phyloP scores from a whole-genome alignment of 2,113 vertebrate species.

The Ceyx melanurus region DNA sequence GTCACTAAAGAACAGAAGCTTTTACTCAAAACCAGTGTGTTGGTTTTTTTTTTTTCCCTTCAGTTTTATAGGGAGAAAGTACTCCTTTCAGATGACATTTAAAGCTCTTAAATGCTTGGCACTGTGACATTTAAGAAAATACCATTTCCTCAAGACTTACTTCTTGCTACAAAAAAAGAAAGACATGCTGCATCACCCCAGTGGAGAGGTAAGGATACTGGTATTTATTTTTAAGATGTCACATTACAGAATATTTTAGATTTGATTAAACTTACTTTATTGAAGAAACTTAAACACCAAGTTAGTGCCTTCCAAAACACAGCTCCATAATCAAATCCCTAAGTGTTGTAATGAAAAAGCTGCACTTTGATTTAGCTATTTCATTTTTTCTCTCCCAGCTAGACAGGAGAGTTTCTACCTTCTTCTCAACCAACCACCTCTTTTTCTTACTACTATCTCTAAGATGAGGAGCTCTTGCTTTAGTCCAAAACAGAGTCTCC shows the following conservation, averaged over 20 bases:
- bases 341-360: neutral
- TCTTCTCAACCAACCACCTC: neutral
- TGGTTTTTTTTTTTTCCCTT: neutral
- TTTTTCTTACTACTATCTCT: neutral
- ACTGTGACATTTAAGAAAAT: slow-evolving; percentile 69
- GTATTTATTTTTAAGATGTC: neutral
- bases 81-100: slow-evolving; percentile 61
- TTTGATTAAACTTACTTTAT: neutral
- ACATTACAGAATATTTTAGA: neutral
- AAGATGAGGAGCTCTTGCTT: neutral
- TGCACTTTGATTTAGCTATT: neutral
- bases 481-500: neutral
- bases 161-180: slow-evolving; percentile 9
- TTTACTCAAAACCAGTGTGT: neutral
- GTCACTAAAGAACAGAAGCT: neutral
- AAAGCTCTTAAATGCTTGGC: slow-evolving; percentile 49
- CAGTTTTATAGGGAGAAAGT: slow-evolving; percentile 11
- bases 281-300: neutral
- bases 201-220: neutral
- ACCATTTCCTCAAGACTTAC: slow-evolving; percentile 19
- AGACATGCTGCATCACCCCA: neutral
- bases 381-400: neutral
- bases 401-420: neutral
- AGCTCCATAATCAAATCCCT: neutral
- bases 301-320: neutral